These are phyloP conservation scores for Lamellibrachia columna DNA, from an alignment of 2,888 invertebrate genomes.

Conservation along the genomic window DNA sequence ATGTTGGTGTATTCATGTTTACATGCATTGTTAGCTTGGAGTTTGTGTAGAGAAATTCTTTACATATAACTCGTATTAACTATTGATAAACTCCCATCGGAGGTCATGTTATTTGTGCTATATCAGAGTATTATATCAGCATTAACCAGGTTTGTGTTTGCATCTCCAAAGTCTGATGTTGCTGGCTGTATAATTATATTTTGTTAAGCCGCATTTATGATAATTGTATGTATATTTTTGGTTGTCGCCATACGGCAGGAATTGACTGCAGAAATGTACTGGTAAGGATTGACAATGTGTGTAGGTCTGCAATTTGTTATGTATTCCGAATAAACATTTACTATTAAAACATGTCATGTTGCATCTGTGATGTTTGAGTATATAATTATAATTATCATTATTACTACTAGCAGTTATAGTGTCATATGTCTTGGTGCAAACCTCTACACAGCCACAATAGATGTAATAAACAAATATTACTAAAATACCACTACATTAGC, in stretches of 20 bases:
- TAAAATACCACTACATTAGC: too few relatives aligned
- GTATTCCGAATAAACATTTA: slow-evolving; percentile 9
- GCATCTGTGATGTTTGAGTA: not conserved
- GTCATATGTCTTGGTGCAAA: too few relatives aligned
- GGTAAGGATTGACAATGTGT: slow-evolving; percentile 6
- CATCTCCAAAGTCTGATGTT: not conserved
- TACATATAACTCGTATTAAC: slow-evolving; percentile 3
- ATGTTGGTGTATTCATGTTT: slow-evolving; percentile 6
- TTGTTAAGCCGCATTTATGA: not conserved
- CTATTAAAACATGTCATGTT: not conserved
- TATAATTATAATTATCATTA: too few relatives aligned
- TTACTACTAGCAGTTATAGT: too few relatives aligned
- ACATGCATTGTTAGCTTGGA: slow-evolving; percentile 7
- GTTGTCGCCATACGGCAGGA: slow-evolving; percentile 2
- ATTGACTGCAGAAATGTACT: not conserved
- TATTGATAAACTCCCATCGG: not conserved
- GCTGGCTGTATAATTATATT: slow-evolving; percentile 11
- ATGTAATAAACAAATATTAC: too few relatives aligned
- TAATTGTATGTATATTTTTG: slow-evolving; percentile 14
- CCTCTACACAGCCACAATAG: too few relatives aligned
- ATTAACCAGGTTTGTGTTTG: not conserved
- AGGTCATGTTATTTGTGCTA: not conserved
- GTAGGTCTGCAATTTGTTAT: not conserved
- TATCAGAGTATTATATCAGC: not conserved
- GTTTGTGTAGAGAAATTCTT: not conserved